A percentile compares a stretch with the other conserved stretches of the same genome.
Conservation (phyloP, 1,140 invertebrate genomes). For the Atta texana region DNA sequence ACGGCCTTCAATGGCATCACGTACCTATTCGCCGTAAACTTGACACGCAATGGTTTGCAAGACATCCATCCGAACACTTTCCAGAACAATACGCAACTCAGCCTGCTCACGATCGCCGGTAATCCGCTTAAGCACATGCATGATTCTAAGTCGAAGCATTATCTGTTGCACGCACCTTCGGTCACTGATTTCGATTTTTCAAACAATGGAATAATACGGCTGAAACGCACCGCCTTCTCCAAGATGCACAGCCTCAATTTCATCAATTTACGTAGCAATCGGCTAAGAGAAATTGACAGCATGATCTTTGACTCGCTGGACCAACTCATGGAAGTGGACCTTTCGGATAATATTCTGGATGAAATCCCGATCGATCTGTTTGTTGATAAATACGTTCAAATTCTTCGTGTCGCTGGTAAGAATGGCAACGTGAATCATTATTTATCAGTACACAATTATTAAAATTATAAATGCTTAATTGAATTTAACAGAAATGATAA, state of each 20-base stretch:
- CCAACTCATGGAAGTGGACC: constrained; percentile 89
- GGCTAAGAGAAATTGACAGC: constrained; percentile 88
- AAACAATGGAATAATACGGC: constrained; percentile 88
- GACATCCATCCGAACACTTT: constrained; percentile 89
- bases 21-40: constrained; percentile 89
- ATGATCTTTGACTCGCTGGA: constrained; percentile 87
- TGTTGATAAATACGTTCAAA: constrained; percentile 87
- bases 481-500: not conserved
- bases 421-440: not conserved
- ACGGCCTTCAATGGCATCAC: constrained; percentile 89
- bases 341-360: constrained; percentile 89
- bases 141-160: constrained; percentile 82
- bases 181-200: constrained; percentile 90
- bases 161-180: constrained; percentile 88
- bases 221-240: constrained; percentile 88
- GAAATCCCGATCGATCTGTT: constrained; percentile 88
- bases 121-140: constrained; percentile 88
- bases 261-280: constrained; percentile 89
- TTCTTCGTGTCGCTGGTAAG: constrained; percentile 85
- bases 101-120: constrained; percentile 89
- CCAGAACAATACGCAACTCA: constrained; percentile 88
- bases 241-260: constrained; percentile 88
- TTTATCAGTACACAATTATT: constrained; percentile 17
- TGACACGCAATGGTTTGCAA: constrained; percentile 89
- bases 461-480: not conserved